These are phyloP conservation scores for Volucella inanis DNA, from an alignment of 2,888 invertebrate genomes.

Conservation along the genomic window DNA sequence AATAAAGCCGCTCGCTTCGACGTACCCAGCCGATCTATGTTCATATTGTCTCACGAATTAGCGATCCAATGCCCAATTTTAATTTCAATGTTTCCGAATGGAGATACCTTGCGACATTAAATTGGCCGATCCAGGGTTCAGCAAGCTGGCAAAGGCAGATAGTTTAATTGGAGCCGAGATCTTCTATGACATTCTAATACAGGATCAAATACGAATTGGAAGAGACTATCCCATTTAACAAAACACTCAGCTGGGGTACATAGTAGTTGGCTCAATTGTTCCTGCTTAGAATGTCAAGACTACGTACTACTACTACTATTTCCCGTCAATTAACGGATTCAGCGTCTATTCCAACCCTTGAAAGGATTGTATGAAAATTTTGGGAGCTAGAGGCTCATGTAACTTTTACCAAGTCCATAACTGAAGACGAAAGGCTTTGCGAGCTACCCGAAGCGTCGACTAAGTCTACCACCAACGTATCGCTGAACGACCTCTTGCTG, in stretches of 20 bases:
- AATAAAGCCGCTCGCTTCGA: constrained; percentile 10
- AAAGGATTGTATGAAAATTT: constrained; percentile 19
- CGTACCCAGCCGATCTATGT: constrained; percentile 26
- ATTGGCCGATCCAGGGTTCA: constrained; percentile 23
- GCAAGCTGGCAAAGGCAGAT: not conserved
- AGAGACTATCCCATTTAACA: constrained; percentile 19
- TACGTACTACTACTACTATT: no score
- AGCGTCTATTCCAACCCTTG: not conserved
- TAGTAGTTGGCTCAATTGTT: constrained; percentile 26
- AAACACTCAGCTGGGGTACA: constrained; percentile 43
- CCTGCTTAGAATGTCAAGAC: not conserved
- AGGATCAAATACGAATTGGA: constrained; percentile 31
- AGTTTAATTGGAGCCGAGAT: constrained; percentile 17
- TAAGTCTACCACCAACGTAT: no score
- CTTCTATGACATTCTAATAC: constrained; percentile 27
- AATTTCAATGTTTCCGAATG: constrained; percentile 1
- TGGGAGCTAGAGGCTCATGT: constrained; percentile 23
- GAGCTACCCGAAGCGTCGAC: not conserved
- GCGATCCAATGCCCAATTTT: constrained; percentile 29
- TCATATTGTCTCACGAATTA: constrained; percentile 23
- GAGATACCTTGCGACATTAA: not conserved
- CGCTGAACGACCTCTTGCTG: not conserved
- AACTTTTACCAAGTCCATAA: not conserved
- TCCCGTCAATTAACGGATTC: not conserved
- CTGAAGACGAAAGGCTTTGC: constrained; percentile 26